Base-by-base conservation (phyloP, 1,140 invertebrate species). In the Camponotus vicinus region DNA sequence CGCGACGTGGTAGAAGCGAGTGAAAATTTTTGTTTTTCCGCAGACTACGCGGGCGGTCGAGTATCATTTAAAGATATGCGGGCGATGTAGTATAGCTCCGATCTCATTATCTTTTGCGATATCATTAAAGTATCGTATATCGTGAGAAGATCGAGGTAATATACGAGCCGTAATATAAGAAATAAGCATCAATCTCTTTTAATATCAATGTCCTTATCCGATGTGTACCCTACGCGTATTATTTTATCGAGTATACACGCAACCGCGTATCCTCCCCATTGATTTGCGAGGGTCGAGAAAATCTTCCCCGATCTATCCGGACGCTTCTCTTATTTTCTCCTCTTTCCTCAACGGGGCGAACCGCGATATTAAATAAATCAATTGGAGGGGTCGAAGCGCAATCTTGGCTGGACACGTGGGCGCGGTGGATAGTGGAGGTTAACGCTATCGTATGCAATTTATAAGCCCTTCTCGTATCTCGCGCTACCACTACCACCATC, bases 391-490 rank as follows among this genome's bases (percentile, higher is more conserved):
- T 93, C 88, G 91, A 91, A 86, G 87, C 76, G 88, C 88, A 93
- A 93, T 93, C 92, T 93, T 93, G 87, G 86, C 92, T 66, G 89
- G 88, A 92, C 92, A 92, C 87, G 86, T 90, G 91, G 89, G 73
- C 82, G 80, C 67, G 21, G 49, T 52, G 88, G 49, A 76, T 61
- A 55, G 82, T 64, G 49, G 79, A 79, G 86, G 87, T 88, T 89
- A 83, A 90, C 91, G 92, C 91, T 93, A 93, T 93, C 92, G 92
- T 93, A 93, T 94, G 93, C 92, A 94, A 94, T 94, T 94, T 93
- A 93, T 94, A 93, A 93, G 90, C 92, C 88, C 93, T 91, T 90
- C 91, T 92, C 89, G 87, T 89, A 93, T 92, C 91, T 90, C 89
- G 87, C 55, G 75, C 80, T 27, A 87, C 76, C 83, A 87, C 85